Evolutionary conservation across 2,888 invertebrate species (phyloP), one percentile per base, ranked within the genome.

Genomic region (Halictus ligatus): DNA sequence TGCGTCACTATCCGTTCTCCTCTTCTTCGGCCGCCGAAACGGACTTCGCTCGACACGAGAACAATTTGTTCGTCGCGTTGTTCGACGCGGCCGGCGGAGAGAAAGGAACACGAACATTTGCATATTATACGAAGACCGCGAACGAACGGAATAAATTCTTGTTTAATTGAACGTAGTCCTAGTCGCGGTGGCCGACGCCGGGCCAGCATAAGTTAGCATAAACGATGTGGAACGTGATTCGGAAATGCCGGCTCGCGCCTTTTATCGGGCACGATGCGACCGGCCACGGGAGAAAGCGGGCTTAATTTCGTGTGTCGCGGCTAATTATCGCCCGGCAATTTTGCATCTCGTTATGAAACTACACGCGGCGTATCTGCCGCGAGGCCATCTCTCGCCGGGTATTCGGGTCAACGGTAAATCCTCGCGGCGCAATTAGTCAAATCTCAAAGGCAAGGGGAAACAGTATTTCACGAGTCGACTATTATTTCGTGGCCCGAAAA

Each of bases 1-100:
- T 86, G 78, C 89, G 21, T 46, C 72, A 15, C 21, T 46, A 84
- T 89, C 72, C 35, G 67, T 43, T 64, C 4, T 15, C 35, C 29
- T 40, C 50, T 72, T 73, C 40, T 67, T 21, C 25, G 18, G 50
- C 40, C 82, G 69, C 60, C 64, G 78, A 71, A 43, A 75, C 72
- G 73, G 71, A 77, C 71, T 83, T 64, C 5, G 25, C 64, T 64
- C 43, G 64, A 88, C 84, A 73, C 78, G 71, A 69, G 81, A 89
- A 77, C 89, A 85, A 89, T 88, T 89, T 89, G 90, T 92, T 87
- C 85, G 81, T 77, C 77, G 87, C 84, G 86, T 84, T 78, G 76
- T 81, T 80, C 73, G 74, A 72, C 85, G 78, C 71, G 79, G 73
- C 46, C 85, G 71, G 10, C 73, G 76, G n/a, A 60, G 67, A 25